Conservation (phyloP, 2,113 vertebrate genomes). For the Muntiacus muntjak region DNA sequence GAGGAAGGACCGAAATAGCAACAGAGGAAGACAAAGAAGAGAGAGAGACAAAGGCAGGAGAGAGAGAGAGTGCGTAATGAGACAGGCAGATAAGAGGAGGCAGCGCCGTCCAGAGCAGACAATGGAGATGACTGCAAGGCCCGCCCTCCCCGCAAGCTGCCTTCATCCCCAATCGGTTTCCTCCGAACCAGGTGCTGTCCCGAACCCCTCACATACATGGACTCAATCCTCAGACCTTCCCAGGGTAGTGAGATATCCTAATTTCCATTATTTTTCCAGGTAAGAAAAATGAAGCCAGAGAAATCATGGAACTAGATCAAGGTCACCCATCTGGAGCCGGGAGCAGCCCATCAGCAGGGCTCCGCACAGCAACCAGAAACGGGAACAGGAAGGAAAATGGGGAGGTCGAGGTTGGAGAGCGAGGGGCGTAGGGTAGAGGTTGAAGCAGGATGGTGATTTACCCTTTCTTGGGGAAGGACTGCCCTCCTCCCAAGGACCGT, state of each 20-base stretch:
- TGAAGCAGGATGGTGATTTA: fast-evolving
- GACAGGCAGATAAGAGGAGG: background rate
- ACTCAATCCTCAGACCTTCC: background rate
- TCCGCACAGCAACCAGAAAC: fast-evolving
- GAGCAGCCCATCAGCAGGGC: background rate
- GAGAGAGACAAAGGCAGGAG: slow-evolving; percentile 38
- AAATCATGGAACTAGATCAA: background rate
- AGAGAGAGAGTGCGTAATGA: background rate
- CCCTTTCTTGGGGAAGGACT: background rate
- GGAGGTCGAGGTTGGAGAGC: fast-evolving
- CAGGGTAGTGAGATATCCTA: background rate
- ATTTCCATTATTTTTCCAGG: background rate
- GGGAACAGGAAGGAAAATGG: background rate
- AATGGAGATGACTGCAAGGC: too few relatives aligned
- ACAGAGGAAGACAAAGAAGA: slow-evolving; percentile 55
- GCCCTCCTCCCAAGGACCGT: background rate
- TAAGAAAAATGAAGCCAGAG: background rate
- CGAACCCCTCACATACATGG: fast-evolving
- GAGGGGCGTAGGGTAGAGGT: fast-evolving
- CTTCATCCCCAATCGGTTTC: fast-evolving
- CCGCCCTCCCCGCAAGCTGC: background rate
- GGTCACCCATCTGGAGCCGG: background rate
- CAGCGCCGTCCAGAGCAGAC: fast-evolving
- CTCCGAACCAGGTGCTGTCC: background rate
- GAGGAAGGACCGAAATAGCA: slow-evolving; percentile 80